Evolutionary conservation across 1,140 invertebrate species (phyloP), one percentile per base, ranked within the genome.

Genomic region (Tetramorium simillimum): DNA sequence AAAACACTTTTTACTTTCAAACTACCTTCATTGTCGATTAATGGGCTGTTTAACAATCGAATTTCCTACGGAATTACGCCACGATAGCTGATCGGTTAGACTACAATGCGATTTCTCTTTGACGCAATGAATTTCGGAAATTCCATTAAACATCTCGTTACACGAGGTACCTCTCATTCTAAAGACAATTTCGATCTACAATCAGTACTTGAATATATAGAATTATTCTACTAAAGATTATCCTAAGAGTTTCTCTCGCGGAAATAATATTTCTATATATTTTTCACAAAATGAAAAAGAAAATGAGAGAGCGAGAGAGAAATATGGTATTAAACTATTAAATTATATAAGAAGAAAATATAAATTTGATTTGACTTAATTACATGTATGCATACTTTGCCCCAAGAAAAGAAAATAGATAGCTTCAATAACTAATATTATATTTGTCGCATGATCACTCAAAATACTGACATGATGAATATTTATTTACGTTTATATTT

Each of bases 381-480:
- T 33, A 33, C 3, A n/a, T n/a, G n/a, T n/a, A n/a, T n/a, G n/a
- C n/a, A 33, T 33, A 33, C 33, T 33, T 33, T 33, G 33, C 33
- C 33, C 4, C 33, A 86, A 21, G 2, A 40, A 9, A 65, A 62
- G n/a, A 67, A 33, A 81, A 56, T 63, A 46, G 33, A 33, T 4
- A 86, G 46, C 49, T 53, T 49, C 21, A 37, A 28, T 86, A 82
- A 88, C 81, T 86, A 88, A 33, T 33, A 4, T 33, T 88, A 86
- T 70, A 63, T 65, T 56, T 88, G 49, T 76, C 53, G 60, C 28
- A 40, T 33, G 33, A 33, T 21, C 58, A 53, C 87, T 88, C 56
- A 67, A 9, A 40, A 56, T 70, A 76, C 51, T 60, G 51, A 33
- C 2, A 33, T 33, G 28, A 43, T 51, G 12, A 62, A 53, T 80